phyloP scores from a whole-genome alignment of 1,140 invertebrate species.

The Pinna nobilis region DNA sequence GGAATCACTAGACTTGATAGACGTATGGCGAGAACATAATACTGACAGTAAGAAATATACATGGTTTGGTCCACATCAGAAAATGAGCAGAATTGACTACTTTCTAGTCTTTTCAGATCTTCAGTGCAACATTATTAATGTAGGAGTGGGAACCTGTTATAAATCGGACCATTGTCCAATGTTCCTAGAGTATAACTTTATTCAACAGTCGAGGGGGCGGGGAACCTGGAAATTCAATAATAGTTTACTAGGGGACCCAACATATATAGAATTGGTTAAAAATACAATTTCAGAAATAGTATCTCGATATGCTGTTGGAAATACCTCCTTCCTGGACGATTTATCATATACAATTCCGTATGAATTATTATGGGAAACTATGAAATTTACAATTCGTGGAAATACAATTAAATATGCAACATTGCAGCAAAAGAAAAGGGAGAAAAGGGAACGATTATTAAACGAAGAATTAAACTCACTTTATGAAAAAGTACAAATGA shows the following conservation, averaged over 20 bases:
- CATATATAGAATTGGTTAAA: neutral
- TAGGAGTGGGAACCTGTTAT: neutral
- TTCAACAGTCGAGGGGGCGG: neutral
- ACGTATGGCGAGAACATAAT: too few species aligned
- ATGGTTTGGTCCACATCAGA: neutral
- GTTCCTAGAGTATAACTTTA: neutral
- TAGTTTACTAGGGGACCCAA: neutral
- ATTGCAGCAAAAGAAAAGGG: neutral
- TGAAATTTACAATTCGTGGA: neutral
- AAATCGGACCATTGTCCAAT: neutral
- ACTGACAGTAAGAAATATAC: neutral
- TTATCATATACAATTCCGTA: neutral
- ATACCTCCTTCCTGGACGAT: neutral
- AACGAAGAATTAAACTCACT: too few species aligned
- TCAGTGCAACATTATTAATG: neutral
- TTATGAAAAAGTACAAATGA: neutral
- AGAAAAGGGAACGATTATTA: neutral
- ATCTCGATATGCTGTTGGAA: neutral
- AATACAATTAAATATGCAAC: neutral
- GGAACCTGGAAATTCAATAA: neutral
- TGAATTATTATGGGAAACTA: neutral
- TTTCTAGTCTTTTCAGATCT: neutral
- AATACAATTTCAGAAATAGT: neutral
- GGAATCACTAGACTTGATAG: neutral
- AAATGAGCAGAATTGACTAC: neutral